These are phyloP conservation scores for Pyrgilauda ruficollis DNA, from an alignment of 2,113 vertebrate species.

Conservation along the genomic window DNA sequence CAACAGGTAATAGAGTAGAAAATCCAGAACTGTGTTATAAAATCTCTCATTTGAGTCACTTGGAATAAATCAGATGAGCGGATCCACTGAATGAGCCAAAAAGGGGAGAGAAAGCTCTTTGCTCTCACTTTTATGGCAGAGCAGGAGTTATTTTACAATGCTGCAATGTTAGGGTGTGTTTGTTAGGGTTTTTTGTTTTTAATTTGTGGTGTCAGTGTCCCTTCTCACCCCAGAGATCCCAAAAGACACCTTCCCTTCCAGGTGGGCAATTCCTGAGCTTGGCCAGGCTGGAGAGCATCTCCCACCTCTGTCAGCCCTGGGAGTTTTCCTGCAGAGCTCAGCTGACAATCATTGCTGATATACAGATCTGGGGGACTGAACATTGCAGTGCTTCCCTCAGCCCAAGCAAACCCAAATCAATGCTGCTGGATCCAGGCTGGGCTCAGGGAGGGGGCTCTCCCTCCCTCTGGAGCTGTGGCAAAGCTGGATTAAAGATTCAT, in stretches of 20 bases:
- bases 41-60: neutral
- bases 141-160: neutral
- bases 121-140: neutral
- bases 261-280: neutral
- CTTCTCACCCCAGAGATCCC: neutral
- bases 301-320: neutral
- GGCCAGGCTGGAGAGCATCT: neutral
- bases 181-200: neutral
- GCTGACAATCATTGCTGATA: neutral
- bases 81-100: neutral
- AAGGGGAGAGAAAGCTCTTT: neutral
- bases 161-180: neutral
- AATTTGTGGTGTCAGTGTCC: neutral
- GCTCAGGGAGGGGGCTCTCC: neutral
- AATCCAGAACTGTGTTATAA: neutral
- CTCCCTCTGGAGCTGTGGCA: neutral
- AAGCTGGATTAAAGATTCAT: neutral
- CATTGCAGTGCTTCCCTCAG: neutral
- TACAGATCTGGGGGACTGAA: neutral
- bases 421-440: neutral
- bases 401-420: neutral
- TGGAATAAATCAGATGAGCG: neutral
- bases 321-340: neutral
- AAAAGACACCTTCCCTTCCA: neutral
- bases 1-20: neutral